Conservation (phyloP, 2,113 vertebrate species). For the Nerophis ophidion region DNA sequence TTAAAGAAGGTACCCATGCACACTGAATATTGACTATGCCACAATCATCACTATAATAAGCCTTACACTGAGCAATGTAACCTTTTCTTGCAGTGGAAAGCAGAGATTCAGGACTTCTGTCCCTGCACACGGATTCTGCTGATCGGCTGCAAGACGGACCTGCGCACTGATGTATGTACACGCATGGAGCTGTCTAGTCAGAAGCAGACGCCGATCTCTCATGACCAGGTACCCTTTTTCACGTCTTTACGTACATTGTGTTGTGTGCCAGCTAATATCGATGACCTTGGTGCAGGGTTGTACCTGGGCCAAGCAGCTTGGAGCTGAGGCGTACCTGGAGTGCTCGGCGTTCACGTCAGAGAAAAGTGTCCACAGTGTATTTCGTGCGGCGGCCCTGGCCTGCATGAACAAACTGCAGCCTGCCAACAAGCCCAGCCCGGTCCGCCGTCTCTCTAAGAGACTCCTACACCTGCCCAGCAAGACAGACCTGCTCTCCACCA, state of each 20-base stretch:
- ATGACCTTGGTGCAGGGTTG: conserved; percentile 69
- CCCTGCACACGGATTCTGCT: conserved; percentile 84
- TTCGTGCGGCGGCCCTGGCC: conserved; percentile 79
- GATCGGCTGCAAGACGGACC: conserved; percentile 89
- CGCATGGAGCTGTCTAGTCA: conserved; percentile 92
- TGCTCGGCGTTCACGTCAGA: conserved; percentile 93
- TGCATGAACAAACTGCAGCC: conserved; percentile 79
- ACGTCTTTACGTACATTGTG: background rate
- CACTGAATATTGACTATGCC: background rate
- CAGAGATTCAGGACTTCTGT: conserved; percentile 90
- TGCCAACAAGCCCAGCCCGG: conserved; percentile 72
- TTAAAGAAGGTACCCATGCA: conserved; percentile 81
- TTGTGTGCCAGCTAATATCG: background rate
- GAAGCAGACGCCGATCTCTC: conserved; percentile 85
- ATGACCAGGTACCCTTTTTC: conserved; percentile 80
- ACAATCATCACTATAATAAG: background rate
- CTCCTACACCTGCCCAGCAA: conserved; percentile 86
- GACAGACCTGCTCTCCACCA: conserved; percentile 83
- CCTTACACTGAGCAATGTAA: background rate
- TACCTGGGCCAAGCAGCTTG: conserved; percentile 82
- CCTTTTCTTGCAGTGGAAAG: conserved; percentile 79
- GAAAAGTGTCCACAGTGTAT: conserved; percentile 90
- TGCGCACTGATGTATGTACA: conserved; percentile 91
- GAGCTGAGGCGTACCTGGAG: conserved; percentile 87
- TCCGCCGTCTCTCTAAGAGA: conserved; percentile 84